phyloP scores from a whole-genome alignment of 1,140 invertebrate genomes.

The Pemphigus obesinymphae region DNA sequence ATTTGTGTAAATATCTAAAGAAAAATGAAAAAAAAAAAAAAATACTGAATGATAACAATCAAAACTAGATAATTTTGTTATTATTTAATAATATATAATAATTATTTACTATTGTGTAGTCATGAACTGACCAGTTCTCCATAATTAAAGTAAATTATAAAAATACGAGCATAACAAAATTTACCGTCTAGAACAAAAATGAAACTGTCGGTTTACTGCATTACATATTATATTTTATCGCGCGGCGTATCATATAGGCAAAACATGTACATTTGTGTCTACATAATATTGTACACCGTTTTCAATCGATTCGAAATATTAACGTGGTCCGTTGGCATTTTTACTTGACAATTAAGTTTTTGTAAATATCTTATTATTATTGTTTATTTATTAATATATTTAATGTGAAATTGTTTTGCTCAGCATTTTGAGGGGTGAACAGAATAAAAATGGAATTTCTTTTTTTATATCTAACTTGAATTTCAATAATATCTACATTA shows the following conservation, averaged over 20 bases:
- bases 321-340: constrained; percentile 2
- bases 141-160: not conserved
- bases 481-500: no score
- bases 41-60: constrained; percentile 2
- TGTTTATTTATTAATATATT: not conserved
- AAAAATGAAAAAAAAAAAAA: no score
- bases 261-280: not conserved
- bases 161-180: not conserved
- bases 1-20: not conserved
- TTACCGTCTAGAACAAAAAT: constrained; percentile 7
- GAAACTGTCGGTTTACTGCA: no score
- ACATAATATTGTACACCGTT: not conserved
- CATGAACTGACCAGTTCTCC: constrained; percentile 4
- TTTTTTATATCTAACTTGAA: not conserved
- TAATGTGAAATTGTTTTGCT: not conserved
- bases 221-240: not conserved
- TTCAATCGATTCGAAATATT: not conserved
- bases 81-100: not conserved
- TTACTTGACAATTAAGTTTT: constrained; percentile 11
- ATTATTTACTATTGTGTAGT: not conserved
- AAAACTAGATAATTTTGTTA: constrained; percentile 29
- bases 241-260: not conserved
- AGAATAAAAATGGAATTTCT: constrained; percentile 25
- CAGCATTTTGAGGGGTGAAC: constrained; percentile 8
- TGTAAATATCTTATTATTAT: constrained; percentile 23